Evolutionary conservation across 2,797 vertebrate species (phyloP).

Genomic region (Lemur catta): DNA sequence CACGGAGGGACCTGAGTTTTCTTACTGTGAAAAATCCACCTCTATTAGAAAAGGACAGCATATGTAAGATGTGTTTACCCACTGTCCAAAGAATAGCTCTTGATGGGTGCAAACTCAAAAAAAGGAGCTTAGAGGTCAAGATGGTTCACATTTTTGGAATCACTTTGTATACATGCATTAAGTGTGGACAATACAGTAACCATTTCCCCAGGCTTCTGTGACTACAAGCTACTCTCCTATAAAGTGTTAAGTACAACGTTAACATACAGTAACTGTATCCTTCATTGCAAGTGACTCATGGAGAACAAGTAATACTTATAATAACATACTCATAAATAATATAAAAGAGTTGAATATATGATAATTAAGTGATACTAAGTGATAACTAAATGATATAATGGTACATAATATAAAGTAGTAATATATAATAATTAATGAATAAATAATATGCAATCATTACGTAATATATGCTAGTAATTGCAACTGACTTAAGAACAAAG

Average conservation of each 20-base stretch:
- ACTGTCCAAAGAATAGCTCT: background rate
- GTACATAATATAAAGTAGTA: no score
- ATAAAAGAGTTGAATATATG: background rate
- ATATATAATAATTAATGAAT: no score
- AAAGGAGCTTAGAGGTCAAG: background rate
- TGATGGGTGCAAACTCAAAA: no score
- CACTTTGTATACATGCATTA: background rate
- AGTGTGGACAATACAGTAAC: background rate
- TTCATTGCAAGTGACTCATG: background rate
- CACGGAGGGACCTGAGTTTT: no score
- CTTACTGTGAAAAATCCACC: background rate
- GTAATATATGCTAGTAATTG: background rate
- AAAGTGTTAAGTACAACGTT: background rate
- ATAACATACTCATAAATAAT: background rate
- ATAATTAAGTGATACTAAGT: background rate
- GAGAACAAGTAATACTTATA: background rate
- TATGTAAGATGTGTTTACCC: no score
- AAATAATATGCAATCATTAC: no score
- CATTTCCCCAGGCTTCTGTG: background rate
- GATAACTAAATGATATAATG: no score
- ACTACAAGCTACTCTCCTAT: background rate
- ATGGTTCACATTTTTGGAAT: background rate
- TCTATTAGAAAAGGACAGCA: background rate
- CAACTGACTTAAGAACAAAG: background rate
- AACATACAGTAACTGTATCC: background rate